Conservation (phyloP, 2,888 invertebrate species). For the Drosophila paramelanica region DNA sequence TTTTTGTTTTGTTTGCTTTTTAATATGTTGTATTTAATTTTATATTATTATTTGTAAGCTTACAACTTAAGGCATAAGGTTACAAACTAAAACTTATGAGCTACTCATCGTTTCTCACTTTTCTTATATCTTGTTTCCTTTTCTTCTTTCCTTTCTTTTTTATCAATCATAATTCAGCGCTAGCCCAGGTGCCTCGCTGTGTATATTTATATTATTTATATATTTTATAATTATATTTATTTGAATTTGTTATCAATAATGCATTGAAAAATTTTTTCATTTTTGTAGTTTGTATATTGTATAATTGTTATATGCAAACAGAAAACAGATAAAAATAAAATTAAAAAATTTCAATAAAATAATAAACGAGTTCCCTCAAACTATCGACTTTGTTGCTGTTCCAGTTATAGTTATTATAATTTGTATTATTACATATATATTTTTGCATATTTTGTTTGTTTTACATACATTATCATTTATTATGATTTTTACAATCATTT, state of each 20-base stretch:
- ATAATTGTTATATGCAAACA: slow-evolving; percentile 7
- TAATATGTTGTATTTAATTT: slow-evolving; percentile 73
- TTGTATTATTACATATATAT: slow-evolving; percentile 23
- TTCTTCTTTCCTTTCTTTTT: slow-evolving; percentile 19
- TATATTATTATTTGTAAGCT: slow-evolving; percentile 80
- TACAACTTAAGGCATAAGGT: slow-evolving; percentile 84
- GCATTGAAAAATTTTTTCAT: slow-evolving; percentile 27
- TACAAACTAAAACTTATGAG: slow-evolving; percentile 81
- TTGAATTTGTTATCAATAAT: slow-evolving; percentile 37
- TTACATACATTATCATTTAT: slow-evolving; percentile 47
- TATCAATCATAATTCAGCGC: slow-evolving; percentile 62
- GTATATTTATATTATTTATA: slow-evolving; percentile 30
- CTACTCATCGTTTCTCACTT: slow-evolving; percentile 61
- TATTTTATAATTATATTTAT: slow-evolving; percentile 39
- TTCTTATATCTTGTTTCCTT: slow-evolving; percentile 20
- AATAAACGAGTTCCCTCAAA: slow-evolving; percentile 31
- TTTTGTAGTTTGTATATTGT: slow-evolving; percentile 19
- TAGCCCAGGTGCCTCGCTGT: slow-evolving; percentile 45
- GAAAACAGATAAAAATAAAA: slow-evolving; percentile 22
- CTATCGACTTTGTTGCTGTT: slow-evolving; percentile 45
- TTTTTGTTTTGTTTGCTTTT: slow-evolving; percentile 67
- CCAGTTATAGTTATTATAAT: slow-evolving; percentile 24
- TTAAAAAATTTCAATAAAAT: slow-evolving; percentile 3
- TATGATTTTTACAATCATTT: slow-evolving; percentile 33
- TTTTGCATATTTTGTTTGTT: slow-evolving; percentile 37